Conservation (phyloP, 2,797 vertebrate species). For the Centroberyx gerrardi region DNA sequence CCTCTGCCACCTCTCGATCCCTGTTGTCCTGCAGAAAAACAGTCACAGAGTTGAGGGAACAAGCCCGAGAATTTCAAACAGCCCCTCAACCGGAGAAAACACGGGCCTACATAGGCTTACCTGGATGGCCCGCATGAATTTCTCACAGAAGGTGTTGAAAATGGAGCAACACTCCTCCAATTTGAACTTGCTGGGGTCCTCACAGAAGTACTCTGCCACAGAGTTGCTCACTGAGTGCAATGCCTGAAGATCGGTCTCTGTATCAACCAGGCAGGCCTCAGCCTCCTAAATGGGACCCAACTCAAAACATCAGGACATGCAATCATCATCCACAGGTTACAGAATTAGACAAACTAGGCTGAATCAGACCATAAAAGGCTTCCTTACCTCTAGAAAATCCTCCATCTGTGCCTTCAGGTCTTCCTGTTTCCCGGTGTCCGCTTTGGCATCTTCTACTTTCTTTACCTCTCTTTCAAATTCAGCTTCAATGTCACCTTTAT, state of each 20-base stretch:
- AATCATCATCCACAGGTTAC: background rate
- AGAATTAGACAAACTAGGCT: background rate
- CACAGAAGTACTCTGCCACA: constrained; percentile 89
- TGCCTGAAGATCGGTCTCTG: constrained; percentile 66
- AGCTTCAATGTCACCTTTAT: constrained; percentile 83
- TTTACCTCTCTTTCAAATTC: constrained; percentile 81
- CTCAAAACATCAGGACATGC: constrained; percentile 18
- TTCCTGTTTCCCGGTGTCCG: constrained; percentile 73
- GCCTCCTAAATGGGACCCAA: constrained; percentile 75
- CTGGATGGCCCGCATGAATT: constrained; percentile 84
- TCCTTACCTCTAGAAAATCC: constrained; percentile 81
- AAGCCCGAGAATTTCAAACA: background rate
- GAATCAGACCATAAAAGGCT: background rate
- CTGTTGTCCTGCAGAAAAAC: constrained; percentile 81
- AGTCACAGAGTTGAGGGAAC: background rate
- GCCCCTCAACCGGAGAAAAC: background rate
- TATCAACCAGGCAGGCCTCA: constrained; percentile 72
- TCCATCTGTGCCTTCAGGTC: constrained; percentile 85
- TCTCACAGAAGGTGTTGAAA: constrained; percentile 87
- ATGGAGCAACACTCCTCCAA: constrained; percentile 88
- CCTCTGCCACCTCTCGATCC: constrained; percentile 76
- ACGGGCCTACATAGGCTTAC: constrained; percentile 60
- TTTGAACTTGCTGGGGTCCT: constrained; percentile 84
- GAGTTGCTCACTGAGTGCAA: constrained; percentile 73
- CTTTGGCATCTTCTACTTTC: constrained; percentile 75